Conservation (phyloP, 2,888 invertebrate genomes). For the Heliconius hortense region DNA sequence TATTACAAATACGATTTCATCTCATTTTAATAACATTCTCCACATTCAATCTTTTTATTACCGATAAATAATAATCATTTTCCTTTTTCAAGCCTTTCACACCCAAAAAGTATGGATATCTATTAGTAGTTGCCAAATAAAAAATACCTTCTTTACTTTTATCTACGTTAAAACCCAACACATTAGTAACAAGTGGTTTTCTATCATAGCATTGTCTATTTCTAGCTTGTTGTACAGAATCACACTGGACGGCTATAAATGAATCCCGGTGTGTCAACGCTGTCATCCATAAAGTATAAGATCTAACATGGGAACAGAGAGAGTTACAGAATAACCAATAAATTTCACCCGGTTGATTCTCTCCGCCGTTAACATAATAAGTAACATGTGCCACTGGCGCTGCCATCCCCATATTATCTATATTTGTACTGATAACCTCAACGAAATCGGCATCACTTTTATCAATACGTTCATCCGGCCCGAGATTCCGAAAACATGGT, state of each 20-base stretch:
- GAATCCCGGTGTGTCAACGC: conserved; percentile 46
- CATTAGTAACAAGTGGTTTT: conserved; percentile 47
- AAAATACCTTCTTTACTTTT: conserved; percentile 51
- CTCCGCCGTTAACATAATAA: conserved; percentile 70
- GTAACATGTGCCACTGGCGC: conserved; percentile 65
- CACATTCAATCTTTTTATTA: conserved; percentile 36
- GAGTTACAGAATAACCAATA: conserved; percentile 47
- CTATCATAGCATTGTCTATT: conserved; percentile 48
- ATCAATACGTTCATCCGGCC: conserved; percentile 61
- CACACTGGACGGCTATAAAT: conserved; percentile 51
- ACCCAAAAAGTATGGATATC: conserved; percentile 62
- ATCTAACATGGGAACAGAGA: conserved; percentile 49
- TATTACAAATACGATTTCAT: too few species aligned
- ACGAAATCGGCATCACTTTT: conserved; percentile 66
- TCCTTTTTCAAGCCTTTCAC: conserved; percentile 59
- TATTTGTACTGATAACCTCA: conserved; percentile 60
- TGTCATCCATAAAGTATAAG: conserved; percentile 48
- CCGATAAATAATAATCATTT: conserved; percentile 49
- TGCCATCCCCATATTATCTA: conserved; percentile 66
- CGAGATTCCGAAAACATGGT: conserved; percentile 64
- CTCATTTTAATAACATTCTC: conserved; percentile 44
- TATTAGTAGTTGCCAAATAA: conserved; percentile 50
- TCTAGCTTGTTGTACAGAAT: conserved; percentile 53
- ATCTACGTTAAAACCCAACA: conserved; percentile 48
- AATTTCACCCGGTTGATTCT: conserved; percentile 53